Evolutionary conservation across 2,888 invertebrate genomes (phyloP).

Genomic region (Latrodectus hesperus): DNA sequence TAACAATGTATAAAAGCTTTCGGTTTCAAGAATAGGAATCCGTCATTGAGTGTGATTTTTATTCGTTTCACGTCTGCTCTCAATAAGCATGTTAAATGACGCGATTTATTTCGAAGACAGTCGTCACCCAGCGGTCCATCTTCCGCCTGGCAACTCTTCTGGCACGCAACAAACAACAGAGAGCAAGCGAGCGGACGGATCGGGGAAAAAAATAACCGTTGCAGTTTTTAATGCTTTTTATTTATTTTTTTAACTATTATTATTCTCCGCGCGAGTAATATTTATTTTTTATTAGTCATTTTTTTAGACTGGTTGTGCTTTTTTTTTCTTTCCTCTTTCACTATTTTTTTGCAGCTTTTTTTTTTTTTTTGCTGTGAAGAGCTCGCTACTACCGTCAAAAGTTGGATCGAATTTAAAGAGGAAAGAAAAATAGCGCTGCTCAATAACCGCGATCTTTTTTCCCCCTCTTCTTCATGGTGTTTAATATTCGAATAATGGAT

Average conservation of each 20-base stretch:
- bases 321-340: slow-evolving; percentile 10
- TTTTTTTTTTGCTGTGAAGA: not conserved
- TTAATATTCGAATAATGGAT: slow-evolving; percentile 62
- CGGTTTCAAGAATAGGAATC: not conserved
- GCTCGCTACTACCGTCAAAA: slow-evolving; percentile 5
- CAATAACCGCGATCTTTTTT: slow-evolving; percentile 55
- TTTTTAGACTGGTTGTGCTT: slow-evolving; percentile 25
- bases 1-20: not conserved
- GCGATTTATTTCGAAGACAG: no score
- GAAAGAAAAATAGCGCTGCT: slow-evolving; percentile 50
- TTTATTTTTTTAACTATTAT: slow-evolving; percentile 17
- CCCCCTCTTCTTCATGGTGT: slow-evolving; percentile 20
- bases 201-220: not conserved
- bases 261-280: slow-evolving; percentile 42
- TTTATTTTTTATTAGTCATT: slow-evolving; percentile 47
- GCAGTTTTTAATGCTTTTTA: slow-evolving; percentile 31
- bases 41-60: not conserved
- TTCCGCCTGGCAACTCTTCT: no score
- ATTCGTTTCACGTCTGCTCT: no score
- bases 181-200: no score
- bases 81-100: no score
- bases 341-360: slow-evolving; percentile 1
- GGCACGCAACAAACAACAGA: no score
- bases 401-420: slow-evolving; percentile 58
- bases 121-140: no score